Evolutionary conservation across 2,113 vertebrate genomes (phyloP).

Genomic region (Psephotus haematonotus): DNA sequence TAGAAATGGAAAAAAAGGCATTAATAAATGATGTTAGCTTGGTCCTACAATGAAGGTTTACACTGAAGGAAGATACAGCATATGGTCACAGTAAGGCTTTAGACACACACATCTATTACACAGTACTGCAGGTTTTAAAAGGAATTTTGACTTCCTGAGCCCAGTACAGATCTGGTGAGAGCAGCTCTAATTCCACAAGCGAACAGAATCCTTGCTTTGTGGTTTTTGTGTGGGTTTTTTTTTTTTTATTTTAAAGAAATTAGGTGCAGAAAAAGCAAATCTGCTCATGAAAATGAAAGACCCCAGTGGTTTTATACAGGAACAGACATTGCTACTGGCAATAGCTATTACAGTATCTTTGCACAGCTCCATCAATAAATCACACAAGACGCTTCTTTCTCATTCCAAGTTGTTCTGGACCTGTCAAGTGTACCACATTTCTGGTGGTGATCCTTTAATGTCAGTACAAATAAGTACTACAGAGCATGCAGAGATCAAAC

Average conservation of each 20-base stretch:
- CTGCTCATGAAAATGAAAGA: constrained; percentile 22
- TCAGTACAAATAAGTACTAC: background rate
- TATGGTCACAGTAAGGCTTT: constrained; percentile 68
- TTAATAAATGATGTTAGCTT: constrained; percentile 84
- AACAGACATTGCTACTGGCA: constrained; percentile 36
- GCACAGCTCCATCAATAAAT: constrained; percentile 14
- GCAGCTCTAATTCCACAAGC: background rate
- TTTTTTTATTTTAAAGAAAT: background rate
- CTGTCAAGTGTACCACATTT: background rate
- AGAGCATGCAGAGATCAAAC: background rate
- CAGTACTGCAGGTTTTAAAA: background rate
- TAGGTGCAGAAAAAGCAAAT: constrained; percentile 6
- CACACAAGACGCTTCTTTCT: background rate
- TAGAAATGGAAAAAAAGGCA: constrained; percentile 78
- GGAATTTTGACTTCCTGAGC: background rate
- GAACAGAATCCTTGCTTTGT: background rate
- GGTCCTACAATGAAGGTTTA: constrained; percentile 64
- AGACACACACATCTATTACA: background rate
- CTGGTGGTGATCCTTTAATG: constrained; percentile 10
- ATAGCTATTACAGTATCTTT: background rate
- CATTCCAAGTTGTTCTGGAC: background rate
- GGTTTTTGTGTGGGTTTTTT: background rate
- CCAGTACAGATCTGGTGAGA: background rate
- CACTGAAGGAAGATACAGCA: constrained; percentile 59
- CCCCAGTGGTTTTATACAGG: background rate